A percentile compares a stretch with the other conserved stretches of the same genome.
These are phyloP conservation scores for Urocynchramus pylzowi DNA, from an alignment of 2,113 vertebrate species.

Conservation along the genomic window DNA sequence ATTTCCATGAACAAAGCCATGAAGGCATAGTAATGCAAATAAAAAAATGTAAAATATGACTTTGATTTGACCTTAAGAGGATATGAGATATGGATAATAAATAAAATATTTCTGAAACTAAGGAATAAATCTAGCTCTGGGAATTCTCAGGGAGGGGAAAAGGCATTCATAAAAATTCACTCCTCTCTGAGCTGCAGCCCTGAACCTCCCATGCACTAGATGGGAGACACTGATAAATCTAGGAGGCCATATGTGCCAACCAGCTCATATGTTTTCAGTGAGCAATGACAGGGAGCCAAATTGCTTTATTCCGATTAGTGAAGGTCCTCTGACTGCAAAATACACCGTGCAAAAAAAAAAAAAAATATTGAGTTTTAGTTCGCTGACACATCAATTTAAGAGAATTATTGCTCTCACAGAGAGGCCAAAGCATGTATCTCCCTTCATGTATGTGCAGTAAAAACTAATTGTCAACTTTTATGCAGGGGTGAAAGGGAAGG, in stretches of 20 bases:
- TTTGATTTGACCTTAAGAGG: conserved; percentile 59
- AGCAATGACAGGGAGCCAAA: conserved; percentile 82
- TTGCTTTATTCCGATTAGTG: conserved; percentile 82
- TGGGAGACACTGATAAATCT: conserved; percentile 82
- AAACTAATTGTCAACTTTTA: conserved; percentile 77
- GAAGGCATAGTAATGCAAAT: conserved; percentile 1
- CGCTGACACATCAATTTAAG: conserved; percentile 81
- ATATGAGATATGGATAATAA: conserved; percentile 49
- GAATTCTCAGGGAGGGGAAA: conserved; percentile 61
- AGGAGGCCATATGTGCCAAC: conserved; percentile 76
- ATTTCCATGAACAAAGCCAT: not conserved
- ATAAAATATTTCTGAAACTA: conserved; percentile 66
- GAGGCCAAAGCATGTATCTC: conserved; percentile 76
- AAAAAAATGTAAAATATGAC: conserved; percentile 33
- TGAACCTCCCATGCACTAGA: conserved; percentile 74
- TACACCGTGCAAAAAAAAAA: conserved; percentile 76
- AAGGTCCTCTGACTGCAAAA: conserved; percentile 79
- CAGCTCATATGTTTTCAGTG: conserved; percentile 80
- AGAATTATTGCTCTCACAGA: conserved; percentile 77
- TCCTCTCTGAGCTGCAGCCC: conserved; percentile 71
- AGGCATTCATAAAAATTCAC: conserved; percentile 73
- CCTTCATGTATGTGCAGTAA: conserved; percentile 79
- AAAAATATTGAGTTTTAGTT: conserved; percentile 81
- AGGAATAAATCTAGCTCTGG: conserved; percentile 68
- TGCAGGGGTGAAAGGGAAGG: not conserved